A percentile compares a stretch with the other conserved stretches of the same genome.
These are phyloP conservation scores for Thysanoteuthis rhombus DNA, from an alignment of 2,888 invertebrate species.

Conservation along the genomic window DNA sequence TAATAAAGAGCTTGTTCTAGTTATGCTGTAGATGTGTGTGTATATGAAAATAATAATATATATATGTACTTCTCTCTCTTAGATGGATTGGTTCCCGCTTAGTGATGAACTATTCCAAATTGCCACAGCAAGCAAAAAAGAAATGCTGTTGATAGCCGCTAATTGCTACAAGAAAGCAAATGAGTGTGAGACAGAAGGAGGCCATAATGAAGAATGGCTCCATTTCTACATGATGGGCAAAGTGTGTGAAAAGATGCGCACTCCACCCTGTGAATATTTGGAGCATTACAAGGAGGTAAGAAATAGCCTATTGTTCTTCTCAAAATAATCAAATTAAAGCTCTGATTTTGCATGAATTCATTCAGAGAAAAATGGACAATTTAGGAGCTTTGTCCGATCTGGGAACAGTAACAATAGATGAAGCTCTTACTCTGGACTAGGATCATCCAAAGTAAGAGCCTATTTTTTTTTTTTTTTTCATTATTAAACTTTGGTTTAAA, in stretches of 20 bases:
- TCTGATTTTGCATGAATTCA: no score
- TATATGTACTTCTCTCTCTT: constrained; percentile 38
- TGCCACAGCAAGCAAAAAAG: constrained; percentile 81
- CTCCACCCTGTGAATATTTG: constrained; percentile 79
- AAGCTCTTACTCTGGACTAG: no score
- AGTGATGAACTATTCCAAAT: constrained; percentile 72
- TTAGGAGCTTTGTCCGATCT: no score
- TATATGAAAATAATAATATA: no score
- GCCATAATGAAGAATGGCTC: constrained; percentile 86
- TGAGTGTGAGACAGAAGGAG: constrained; percentile 69
- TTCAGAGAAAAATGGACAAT: no score
- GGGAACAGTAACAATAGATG: no score
- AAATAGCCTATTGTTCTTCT: no score
- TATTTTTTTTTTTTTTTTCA: no score
- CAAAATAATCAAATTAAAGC: no score
- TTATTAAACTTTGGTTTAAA: background rate
- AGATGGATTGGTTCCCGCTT: constrained; percentile 64
- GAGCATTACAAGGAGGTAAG: constrained; percentile 80
- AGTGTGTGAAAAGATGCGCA: constrained; percentile 86
- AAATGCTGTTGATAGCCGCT: constrained; percentile 81
- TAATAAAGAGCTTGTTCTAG: no score
- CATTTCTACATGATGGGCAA: constrained; percentile 96
- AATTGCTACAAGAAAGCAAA: constrained; percentile 77
- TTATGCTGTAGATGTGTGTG: no score
- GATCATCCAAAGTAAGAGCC: no score